Evolutionary conservation across 2,888 invertebrate species (phyloP).

Genomic region (Rotaria macrura): DNA sequence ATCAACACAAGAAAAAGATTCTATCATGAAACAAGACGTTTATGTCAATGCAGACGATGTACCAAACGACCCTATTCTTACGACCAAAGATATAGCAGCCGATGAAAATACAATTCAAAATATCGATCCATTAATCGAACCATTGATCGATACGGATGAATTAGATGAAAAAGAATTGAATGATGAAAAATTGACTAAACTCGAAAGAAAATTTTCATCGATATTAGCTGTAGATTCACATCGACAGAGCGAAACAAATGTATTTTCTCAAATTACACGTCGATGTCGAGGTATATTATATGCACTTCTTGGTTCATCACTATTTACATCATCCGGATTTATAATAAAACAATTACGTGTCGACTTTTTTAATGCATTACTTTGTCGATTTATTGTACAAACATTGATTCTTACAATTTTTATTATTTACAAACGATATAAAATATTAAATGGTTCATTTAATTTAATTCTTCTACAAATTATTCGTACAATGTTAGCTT

Average conservation of each 20-base stretch:
- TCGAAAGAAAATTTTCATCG: background rate
- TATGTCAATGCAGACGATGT: background rate
- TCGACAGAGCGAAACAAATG: background rate
- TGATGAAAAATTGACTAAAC: background rate
- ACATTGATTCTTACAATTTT: background rate
- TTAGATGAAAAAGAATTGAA: background rate
- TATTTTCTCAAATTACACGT: background rate
- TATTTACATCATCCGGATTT: background rate
- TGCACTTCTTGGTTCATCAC: background rate
- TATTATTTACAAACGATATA: background rate
- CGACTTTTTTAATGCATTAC: background rate
- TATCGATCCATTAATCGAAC: slow-evolving; percentile 4
- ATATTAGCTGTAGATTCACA: background rate
- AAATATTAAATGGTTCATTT: background rate
- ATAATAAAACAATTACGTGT: background rate
- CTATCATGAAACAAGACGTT: background rate
- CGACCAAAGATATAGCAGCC: background rate
- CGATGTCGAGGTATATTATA: background rate
- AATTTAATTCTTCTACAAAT: background rate
- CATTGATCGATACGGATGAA: slow-evolving; percentile 8
- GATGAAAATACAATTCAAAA: background rate
- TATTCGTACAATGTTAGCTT: background rate
- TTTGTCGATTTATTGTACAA: background rate
- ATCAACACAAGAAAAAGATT: background rate
- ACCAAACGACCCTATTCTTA: background rate